phyloP scores from a whole-genome alignment of 2,797 vertebrate genomes.

The Bryconaethiops microstoma region DNA sequence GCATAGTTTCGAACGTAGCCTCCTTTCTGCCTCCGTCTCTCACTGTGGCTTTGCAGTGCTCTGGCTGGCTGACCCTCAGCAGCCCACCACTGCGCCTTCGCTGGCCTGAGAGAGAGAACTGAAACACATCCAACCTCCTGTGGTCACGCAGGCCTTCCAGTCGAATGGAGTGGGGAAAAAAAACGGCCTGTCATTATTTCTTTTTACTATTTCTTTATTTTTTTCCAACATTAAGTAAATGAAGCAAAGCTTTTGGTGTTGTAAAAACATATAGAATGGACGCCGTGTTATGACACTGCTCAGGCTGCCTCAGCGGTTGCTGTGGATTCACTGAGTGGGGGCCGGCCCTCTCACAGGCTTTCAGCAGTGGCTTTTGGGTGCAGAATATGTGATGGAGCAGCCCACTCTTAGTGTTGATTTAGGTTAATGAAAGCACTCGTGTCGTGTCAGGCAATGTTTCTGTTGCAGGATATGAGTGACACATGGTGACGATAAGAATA shows the following conservation, averaged over 20 bases:
- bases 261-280: conserved; percentile 71
- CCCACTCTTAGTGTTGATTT: conserved; percentile 71
- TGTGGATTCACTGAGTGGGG: conserved; percentile 46
- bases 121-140: conserved; percentile 66
- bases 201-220: conserved; percentile 66
- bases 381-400: conserved; percentile 75
- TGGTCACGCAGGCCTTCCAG: conserved; percentile 67
- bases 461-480: conserved; percentile 41
- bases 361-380: conserved; percentile 49
- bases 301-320: conserved; percentile 58
- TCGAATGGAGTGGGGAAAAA: conserved; percentile 42
- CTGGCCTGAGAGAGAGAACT: conserved; percentile 55
- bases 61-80: conserved; percentile 62
- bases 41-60: conserved; percentile 36
- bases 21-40: conserved; percentile 11
- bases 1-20: not conserved
- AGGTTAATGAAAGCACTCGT: conserved; percentile 28
- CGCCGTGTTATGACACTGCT: conserved; percentile 67
- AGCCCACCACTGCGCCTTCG: conserved; percentile 58
- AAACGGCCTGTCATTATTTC: conserved; percentile 66
- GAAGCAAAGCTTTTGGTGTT: conserved; percentile 66
- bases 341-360: conserved; percentile 26
- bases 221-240: conserved; percentile 70
- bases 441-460: conserved; percentile 35
- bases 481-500: conserved; percentile 21